Conservation (phyloP, 1,140 invertebrate genomes). For the Branchinecta lindahli region DNA sequence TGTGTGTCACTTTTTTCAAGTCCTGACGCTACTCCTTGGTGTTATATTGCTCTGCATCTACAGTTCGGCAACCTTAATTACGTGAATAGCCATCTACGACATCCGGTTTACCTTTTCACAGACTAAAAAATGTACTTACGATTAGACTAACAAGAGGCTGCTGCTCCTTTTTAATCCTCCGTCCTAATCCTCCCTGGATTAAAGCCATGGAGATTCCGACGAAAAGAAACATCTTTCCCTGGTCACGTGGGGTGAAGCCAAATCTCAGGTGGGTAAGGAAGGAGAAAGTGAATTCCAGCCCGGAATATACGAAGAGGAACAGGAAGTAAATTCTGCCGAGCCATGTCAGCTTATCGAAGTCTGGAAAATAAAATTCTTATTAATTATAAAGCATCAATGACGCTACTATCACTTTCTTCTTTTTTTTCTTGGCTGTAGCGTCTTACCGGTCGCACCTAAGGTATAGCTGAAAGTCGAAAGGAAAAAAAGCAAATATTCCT, state of each 20-base stretch:
- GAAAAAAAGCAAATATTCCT: no score
- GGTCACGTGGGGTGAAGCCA: slow-evolving; percentile 80
- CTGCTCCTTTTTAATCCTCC: slow-evolving; percentile 55
- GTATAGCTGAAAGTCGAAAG: no score
- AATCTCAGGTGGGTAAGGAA: slow-evolving; percentile 91
- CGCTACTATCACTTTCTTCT: not conserved
- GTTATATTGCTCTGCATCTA: no score
- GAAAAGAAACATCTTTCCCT: slow-evolving; percentile 93
- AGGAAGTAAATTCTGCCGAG: slow-evolving; percentile 81
- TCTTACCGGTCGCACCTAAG: no score
- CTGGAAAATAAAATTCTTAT: slow-evolving; percentile 29
- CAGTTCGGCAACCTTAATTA: no score
- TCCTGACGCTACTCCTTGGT: no score
- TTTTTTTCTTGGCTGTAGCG: no score
- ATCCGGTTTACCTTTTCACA: no score
- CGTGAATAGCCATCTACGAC: no score
- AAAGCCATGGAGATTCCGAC: slow-evolving; percentile 85
- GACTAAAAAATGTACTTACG: slow-evolving; percentile 30
- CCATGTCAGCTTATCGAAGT: slow-evolving; percentile 46
- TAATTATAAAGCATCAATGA: slow-evolving; percentile 16
- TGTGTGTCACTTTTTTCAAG: no score
- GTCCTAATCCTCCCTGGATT: slow-evolving; percentile 76
- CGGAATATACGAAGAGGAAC: slow-evolving; percentile 92
- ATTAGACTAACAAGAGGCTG: slow-evolving; percentile 54
- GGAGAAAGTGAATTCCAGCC: slow-evolving; percentile 91